These are phyloP conservation scores for Synanthedon andrenaeformis DNA, from an alignment of 2,888 invertebrate species.

Conservation along the genomic window DNA sequence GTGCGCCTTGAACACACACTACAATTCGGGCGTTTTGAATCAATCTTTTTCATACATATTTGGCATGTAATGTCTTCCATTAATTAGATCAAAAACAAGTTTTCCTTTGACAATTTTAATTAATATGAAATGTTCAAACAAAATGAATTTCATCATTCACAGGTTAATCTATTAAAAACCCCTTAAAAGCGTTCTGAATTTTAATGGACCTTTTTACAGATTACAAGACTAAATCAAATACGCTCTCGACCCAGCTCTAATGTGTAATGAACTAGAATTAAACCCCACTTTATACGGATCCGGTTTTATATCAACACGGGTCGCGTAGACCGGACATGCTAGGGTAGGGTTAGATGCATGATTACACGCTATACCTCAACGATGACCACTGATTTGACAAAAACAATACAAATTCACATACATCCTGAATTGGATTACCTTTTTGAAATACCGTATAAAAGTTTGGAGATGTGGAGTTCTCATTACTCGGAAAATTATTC, in stretches of 20 bases:
- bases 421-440: no score
- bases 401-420: background rate
- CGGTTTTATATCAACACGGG: background rate
- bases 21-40: no score
- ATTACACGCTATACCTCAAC: background rate
- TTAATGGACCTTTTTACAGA: conserved; percentile 8
- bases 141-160: no score
- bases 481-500: no score
- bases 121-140: no score
- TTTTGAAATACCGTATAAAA: no score
- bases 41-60: no score
- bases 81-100: no score
- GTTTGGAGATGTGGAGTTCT: no score
- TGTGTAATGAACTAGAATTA: conserved; percentile 1
- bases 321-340: background rate
- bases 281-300: conserved; percentile 1
- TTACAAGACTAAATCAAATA: conserved; percentile 13
- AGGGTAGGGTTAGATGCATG: background rate
- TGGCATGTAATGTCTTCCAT: no score
- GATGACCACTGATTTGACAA: background rate
- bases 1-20: no score
- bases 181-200: conserved; percentile 6
- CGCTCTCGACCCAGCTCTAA: conserved; percentile 1
- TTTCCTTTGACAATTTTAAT: no score
- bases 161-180: background rate